These are phyloP conservation scores for Lutjanus erythropterus DNA, from an alignment of 2,113 vertebrate species.

Conservation along the genomic window DNA sequence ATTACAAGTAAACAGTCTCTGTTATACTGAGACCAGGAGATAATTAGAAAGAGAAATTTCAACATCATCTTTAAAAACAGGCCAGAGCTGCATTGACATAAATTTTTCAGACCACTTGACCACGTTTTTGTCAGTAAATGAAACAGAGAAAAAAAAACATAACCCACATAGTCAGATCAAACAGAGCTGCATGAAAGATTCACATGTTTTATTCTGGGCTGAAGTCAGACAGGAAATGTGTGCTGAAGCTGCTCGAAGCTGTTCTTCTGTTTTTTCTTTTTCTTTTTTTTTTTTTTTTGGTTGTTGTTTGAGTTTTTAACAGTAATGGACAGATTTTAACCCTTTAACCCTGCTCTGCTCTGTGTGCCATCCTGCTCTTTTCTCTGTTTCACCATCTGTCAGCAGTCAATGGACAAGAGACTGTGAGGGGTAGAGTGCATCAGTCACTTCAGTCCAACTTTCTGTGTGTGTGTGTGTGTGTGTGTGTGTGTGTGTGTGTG, in stretches of 20 bases:
- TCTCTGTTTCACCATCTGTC: conserved; percentile 31
- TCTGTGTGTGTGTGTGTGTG: conserved; percentile 8
- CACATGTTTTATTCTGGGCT: conserved; percentile 14
- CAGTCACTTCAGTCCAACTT: conserved; percentile 18
- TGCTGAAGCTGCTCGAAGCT: background rate
- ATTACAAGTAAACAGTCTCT: no score
- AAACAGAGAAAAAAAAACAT: conserved; percentile 41
- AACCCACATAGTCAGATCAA: conserved; percentile 23
- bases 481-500: conserved; percentile 14
- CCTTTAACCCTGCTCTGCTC: conserved; percentile 19
- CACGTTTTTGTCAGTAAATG: conserved; percentile 31
- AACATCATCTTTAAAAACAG: conserved; percentile 2
- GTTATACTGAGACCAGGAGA: no score
- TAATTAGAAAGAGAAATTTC: no score
- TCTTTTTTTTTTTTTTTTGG: background rate
- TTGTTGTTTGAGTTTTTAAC: background rate
- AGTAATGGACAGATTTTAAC: background rate
- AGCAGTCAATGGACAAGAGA: background rate
- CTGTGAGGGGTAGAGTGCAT: background rate
- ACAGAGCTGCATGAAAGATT: conserved; percentile 36
- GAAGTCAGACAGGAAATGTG: background rate
- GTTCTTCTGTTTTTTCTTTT: background rate
- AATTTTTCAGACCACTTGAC: conserved; percentile 10
- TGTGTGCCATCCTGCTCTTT: background rate
- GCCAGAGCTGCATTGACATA: background rate